Percentiles rank a stretch among this genome's conserved stretches.
Conservation (phyloP, 2,113 vertebrate genomes). For the Acrocephalus kingi region DNA sequence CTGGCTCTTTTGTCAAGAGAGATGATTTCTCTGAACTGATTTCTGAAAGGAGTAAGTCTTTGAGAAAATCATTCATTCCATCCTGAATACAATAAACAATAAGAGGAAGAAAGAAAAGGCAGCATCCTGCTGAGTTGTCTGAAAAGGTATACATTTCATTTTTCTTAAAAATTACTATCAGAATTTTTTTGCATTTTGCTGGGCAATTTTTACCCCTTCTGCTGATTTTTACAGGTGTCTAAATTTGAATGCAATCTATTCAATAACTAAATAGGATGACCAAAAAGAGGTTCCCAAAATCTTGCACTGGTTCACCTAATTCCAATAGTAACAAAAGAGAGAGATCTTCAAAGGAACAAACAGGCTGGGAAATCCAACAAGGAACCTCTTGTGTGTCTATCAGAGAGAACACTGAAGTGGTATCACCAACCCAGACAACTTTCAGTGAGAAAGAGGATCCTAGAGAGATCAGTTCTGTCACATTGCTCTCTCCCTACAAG, state of each 20-base stretch:
- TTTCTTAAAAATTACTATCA: neutral
- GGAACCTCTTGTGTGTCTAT: neutral
- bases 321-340: too few species aligned
- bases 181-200: neutral
- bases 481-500: neutral
- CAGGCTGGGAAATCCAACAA: too few species aligned
- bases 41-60: neutral
- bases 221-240: neutral
- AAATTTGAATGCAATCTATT: neutral
- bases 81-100: neutral
- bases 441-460: neutral
- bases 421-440: neutral
- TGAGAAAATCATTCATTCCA: neutral
- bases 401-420: neutral
- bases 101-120: neutral
- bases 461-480: neutral
- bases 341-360: too few species aligned
- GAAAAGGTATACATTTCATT: neutral
- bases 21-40: slow-evolving; percentile 1
- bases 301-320: too few species aligned
- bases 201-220: neutral
- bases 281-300: neutral
- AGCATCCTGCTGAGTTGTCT: neutral
- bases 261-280: neutral
- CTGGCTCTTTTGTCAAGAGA: neutral